A percentile compares a stretch with the other conserved stretches of the same genome.
Conservation (phyloP, 2,113 vertebrate genomes). For the Sakesphorus luctuosus region DNA sequence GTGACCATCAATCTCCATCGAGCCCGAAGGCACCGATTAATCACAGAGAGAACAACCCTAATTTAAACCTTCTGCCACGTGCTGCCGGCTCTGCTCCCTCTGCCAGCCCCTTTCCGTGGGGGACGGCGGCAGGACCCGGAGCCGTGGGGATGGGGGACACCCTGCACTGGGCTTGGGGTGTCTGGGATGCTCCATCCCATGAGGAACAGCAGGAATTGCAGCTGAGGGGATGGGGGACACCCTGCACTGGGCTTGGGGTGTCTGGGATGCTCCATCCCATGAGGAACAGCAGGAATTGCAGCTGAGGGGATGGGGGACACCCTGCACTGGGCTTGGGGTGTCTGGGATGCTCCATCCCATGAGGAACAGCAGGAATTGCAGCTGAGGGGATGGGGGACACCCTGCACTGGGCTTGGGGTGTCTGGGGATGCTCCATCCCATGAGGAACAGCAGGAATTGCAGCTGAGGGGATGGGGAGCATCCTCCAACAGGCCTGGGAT, state of each 20-base stretch:
- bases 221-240: neutral
- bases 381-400: neutral
- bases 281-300: neutral
- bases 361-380: neutral
- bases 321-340: fast-evolving
- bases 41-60: neutral
- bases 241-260: fast-evolving
- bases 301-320: neutral
- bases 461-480: neutral
- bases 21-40: neutral
- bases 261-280: fast-evolving
- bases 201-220: neutral
- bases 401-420: fast-evolving
- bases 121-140: neutral
- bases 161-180: fast-evolving
- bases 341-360: fast-evolving
- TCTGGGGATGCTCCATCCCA: fast-evolving
- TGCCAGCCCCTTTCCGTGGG: neutral
- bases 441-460: neutral
- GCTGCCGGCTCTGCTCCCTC: neutral
- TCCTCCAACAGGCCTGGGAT: fast-evolving
- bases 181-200: fast-evolving
- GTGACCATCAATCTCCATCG: neutral
- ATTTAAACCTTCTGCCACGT: neutral
- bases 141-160: neutral